Conservation (phyloP, 2,888 invertebrate genomes). For the Ryuthela nishihirai region DNA sequence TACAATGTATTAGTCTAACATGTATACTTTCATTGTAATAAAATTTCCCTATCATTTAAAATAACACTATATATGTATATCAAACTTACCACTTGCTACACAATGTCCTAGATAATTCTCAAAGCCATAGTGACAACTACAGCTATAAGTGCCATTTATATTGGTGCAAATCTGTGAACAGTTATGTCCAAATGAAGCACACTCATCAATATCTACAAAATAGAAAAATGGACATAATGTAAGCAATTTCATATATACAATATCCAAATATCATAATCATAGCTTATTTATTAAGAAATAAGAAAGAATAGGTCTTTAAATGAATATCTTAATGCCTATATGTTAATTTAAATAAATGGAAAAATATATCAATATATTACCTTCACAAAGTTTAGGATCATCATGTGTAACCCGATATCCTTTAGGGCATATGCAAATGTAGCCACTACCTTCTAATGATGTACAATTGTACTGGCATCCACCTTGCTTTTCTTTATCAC, state of each 20-base stretch:
- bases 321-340: too few relatives aligned
- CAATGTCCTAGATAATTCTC: slow-evolving; percentile 70
- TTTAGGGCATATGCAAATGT: slow-evolving; percentile 82
- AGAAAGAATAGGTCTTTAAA: too few relatives aligned
- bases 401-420: slow-evolving; percentile 77
- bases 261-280: too few relatives aligned
- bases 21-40: too few relatives aligned
- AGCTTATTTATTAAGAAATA: too few relatives aligned
- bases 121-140: slow-evolving; percentile 81
- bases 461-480: slow-evolving; percentile 91
- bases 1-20: too few relatives aligned
- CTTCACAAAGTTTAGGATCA: slow-evolving; percentile 74
- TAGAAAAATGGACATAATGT: background rate
- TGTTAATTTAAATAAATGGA: too few relatives aligned
- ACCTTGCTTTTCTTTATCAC: slow-evolving; percentile 56
- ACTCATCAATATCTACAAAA: slow-evolving; percentile 77
- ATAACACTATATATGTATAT: too few relatives aligned
- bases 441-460: slow-evolving; percentile 70
- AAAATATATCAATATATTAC: too few relatives aligned
- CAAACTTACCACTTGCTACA: slow-evolving; percentile 57
- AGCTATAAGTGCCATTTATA: slow-evolving; percentile 81
- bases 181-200: slow-evolving; percentile 71
- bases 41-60: too few relatives aligned
- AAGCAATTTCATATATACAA: too few relatives aligned
- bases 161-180: slow-evolving; percentile 94